Percentiles rank a stretch among this genome's conserved stretches.
Conservation (phyloP, 1,140 invertebrate genomes). For the silkworm (Bombyx mori) region DNA sequence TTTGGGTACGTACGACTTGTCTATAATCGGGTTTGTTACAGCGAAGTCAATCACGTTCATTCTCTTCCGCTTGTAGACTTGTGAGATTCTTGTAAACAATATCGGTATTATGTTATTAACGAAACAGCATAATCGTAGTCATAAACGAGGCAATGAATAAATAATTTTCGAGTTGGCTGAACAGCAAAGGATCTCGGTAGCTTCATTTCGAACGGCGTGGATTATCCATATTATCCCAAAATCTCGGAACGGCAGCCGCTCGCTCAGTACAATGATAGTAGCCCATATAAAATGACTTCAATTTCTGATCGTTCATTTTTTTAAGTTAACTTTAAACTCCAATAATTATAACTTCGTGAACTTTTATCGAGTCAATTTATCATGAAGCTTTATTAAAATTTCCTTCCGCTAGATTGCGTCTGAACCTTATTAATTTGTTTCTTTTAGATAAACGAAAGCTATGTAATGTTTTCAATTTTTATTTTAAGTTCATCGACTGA, state of each 20-base stretch:
- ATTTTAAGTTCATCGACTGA: no score
- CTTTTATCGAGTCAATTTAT: constrained; percentile 23
- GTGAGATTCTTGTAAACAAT: no score
- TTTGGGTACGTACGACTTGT: no score
- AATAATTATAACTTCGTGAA: constrained; percentile 30
- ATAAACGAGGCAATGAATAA: constrained; percentile 46
- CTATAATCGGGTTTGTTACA: no score
- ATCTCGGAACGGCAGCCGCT: constrained; percentile 43
- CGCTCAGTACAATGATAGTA: constrained; percentile 33
- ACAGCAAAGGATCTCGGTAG: constrained; percentile 34
- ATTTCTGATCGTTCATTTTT: constrained; percentile 42
- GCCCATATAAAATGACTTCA: constrained; percentile 43
- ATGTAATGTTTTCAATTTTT: no score
- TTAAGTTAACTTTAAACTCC: constrained; percentile 35
- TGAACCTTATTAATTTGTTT: constrained; percentile 14
- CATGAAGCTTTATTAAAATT: constrained; percentile 28
- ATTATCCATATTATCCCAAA: constrained; percentile 59
- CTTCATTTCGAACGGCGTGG: constrained; percentile 42
- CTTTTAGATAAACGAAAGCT: not conserved
- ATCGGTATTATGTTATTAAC: constrained; percentile 13
- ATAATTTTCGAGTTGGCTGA: constrained; percentile 41
- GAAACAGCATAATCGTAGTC: constrained; percentile 23
- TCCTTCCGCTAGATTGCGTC: constrained; percentile 17
- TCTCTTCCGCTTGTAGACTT: no score
- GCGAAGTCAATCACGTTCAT: no score